Base-by-base conservation (phyloP, 2,888 invertebrate genomes). In the Conus canariensis region DNA sequence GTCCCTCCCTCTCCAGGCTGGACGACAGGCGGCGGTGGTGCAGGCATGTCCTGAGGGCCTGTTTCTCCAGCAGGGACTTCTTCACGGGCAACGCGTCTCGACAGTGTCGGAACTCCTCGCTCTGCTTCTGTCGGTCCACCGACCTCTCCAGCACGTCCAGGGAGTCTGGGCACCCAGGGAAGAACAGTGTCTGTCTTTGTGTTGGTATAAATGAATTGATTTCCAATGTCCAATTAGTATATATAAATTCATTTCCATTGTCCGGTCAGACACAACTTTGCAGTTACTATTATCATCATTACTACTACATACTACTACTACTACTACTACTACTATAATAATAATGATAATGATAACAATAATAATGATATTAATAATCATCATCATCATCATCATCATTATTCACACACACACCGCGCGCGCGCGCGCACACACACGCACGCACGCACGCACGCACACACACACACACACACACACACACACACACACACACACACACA, bases 1-100 rank as follows among this genome's bases (percentile, higher is more conserved):
- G 30, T 30, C 30, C 12, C 89, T 9, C 82, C 77, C 6, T 91
- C 89, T 92, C 92, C 56, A 93, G 64, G 70, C n/a, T n/a, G 74
- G 58, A 1, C 70, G 93, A 93, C n/a, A 93, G 92, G 67, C 93
- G 92, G 14, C 93, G 91, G 80, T 92, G 89, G 82, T 90, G 87
- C 25, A 93, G 90, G 83, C 93, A 93, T 77, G 93, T 92, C 90
- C 93, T 91, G 22, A 93, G 91, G 0, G 92, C 93, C 19, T 90
- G 90, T 5, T 92, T 92, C 83, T 93, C 92, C 64, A 83, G 88
- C 85, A 93, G 87, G 9, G 93, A 91, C 64, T 91, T 92, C 85
- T 91, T 91, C 87, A 92, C 92, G 10, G 93, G 93, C 30, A 91
- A 45, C 8, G 91, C 85, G 45, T 91, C 89, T 45, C 93, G 89